Evolutionary conservation across 2,797 vertebrate species (phyloP).

Genomic region (Pelodytes ibericus): DNA sequence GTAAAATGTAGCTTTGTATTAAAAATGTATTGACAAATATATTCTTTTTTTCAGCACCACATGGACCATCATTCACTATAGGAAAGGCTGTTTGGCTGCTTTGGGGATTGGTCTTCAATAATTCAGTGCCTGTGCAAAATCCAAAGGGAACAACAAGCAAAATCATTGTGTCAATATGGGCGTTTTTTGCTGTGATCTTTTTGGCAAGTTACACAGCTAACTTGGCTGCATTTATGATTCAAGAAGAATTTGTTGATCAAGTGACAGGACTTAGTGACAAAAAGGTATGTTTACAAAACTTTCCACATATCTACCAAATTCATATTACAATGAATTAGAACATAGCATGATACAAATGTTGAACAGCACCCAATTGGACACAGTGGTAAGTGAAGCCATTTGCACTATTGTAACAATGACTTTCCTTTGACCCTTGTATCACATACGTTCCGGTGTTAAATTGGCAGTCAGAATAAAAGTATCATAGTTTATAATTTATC

Average conservation of each 20-base stretch:
- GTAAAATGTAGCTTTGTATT: too few relatives aligned
- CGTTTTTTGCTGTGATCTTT: conserved; percentile 98
- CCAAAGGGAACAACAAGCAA: conserved; percentile 96
- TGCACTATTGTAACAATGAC: too few relatives aligned
- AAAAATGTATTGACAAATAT: not conserved
- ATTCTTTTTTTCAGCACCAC: conserved; percentile 78
- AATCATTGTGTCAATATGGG: conserved; percentile 98
- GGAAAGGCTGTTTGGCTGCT: conserved; percentile 97
- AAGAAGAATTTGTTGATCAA: conserved; percentile 97
- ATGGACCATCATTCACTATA: conserved; percentile 95
- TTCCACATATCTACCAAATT: not conserved
- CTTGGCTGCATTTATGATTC: conserved; percentile 98
- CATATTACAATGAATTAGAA: too few relatives aligned
- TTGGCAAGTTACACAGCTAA: conserved; percentile 98
- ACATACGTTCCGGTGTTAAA: too few relatives aligned
- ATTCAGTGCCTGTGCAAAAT: conserved; percentile 97
- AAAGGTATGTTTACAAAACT: conserved; percentile 77
- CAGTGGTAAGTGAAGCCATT: too few relatives aligned
- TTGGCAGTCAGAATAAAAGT: too few relatives aligned
- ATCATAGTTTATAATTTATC: too few relatives aligned
- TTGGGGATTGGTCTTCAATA: conserved; percentile 98
- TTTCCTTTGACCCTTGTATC: too few relatives aligned
- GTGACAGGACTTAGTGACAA: conserved; percentile 97
- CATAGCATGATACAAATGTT: too few relatives aligned
- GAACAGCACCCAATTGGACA: too few relatives aligned